These are phyloP conservation scores for Pinctada fucata DNA, from an alignment of 2,888 invertebrate species.

Conservation along the genomic window DNA sequence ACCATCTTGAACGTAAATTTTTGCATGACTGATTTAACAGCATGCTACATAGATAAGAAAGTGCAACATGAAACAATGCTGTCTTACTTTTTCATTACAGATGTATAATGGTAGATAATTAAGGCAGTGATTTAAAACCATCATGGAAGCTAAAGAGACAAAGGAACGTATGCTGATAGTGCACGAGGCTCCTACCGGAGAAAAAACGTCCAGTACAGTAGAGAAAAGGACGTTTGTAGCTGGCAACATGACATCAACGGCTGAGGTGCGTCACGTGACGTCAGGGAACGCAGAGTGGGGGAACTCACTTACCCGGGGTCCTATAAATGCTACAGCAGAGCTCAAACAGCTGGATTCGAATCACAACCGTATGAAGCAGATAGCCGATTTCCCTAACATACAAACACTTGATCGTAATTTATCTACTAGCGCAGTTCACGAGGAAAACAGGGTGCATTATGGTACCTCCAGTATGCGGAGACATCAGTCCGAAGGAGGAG, in stretches of 20 bases:
- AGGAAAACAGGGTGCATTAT: constrained; percentile 16
- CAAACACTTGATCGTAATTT: not conserved
- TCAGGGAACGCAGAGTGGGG: constrained; percentile 18
- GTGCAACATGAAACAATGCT: no score
- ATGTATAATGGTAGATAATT: no score
- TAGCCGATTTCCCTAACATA: constrained; percentile 5
- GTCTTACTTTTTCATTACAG: no score
- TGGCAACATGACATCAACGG: constrained; percentile 22
- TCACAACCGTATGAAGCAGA: constrained; percentile 25
- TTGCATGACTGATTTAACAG: no score
- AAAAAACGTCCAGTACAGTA: constrained; percentile 22
- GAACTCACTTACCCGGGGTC: constrained; percentile 8
- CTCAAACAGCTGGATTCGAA: constrained; percentile 32
- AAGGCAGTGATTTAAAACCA: no score
- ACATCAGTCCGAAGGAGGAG: constrained; percentile 32
- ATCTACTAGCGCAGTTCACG: constrained; percentile 14
- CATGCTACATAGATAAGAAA: no score
- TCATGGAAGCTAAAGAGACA: constrained; percentile 28
- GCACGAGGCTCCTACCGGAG: constrained; percentile 21
- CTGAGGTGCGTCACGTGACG: constrained; percentile 26
- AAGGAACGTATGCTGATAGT: constrained; percentile 30
- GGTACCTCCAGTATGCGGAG: constrained; percentile 10
- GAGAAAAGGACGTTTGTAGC: constrained; percentile 18
- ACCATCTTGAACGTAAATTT: no score
- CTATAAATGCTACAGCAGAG: constrained; percentile 28